Evolutionary conservation across 2,888 invertebrate species (phyloP), one percentile per base, ranked within the genome.

Genomic region (Tipula confusa): DNA sequence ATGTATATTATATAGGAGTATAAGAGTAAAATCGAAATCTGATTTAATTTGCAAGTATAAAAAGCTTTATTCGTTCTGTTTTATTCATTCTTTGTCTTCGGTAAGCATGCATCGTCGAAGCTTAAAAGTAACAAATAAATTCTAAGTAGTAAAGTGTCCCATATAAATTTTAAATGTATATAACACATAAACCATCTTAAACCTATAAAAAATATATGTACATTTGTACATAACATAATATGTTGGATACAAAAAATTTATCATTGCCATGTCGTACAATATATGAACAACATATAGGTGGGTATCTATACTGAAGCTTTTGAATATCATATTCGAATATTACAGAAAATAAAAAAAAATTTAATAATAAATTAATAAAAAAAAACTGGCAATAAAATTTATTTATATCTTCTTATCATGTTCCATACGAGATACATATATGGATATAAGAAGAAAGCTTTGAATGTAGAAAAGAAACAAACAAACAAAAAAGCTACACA

Each of bases 161-260:
- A 64, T 64, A 64, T 64, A 64, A 64, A 64, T 64, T 9, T 64
- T 64, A 64, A 64, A 64, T 64, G 64, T 0, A 64, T 64, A 64
- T 9, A 64, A 64, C 64, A 24, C 64, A 64, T 64, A 64, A 64
- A 64, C 64, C 64, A 64, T 64, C 64, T 64, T 64, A 64, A 64
- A 18, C 64, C 64, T 24, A 64, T 64, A 64, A 64, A 64, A 24
- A 64, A 64, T 64, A 64, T 9, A 64, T 24, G 43, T 36, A 36
- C 9, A 7, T 36, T 36, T 36, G 43, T n/a, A 43, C 43, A 64
- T 64, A 64, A 64, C 24, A 24, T 64, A 24, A 64, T 64, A 64
- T 24, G 64, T 64, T 24, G 24, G 64, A 24, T 24, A 24, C 24
- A 18, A 11, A 24, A n/a, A 64, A 64, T 64, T 64, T 64, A 64